Evolutionary conservation across 2,113 vertebrate species (phyloP).

Genomic region (Brachionichthys hirsutus): DNA sequence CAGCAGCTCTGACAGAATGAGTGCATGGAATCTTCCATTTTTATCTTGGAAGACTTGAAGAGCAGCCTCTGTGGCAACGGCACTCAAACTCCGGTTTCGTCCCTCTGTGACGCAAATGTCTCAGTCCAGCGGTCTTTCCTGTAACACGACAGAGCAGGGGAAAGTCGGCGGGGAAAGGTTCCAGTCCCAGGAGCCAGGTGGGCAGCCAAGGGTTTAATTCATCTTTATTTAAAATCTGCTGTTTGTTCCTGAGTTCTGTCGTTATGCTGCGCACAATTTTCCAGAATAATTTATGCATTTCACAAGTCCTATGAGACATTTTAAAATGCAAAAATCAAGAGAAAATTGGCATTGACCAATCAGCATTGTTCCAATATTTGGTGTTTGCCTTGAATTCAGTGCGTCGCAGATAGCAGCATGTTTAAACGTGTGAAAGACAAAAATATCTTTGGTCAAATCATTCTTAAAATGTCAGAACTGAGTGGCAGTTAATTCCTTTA

Average conservation of each 20-base stretch:
- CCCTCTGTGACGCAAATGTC: slow-evolving; percentile 39
- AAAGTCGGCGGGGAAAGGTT: slow-evolving; percentile 9
- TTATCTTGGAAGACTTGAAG: slow-evolving; percentile 15
- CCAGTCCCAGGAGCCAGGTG: background rate
- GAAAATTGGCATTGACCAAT: too few relatives aligned
- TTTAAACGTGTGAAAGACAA: too few relatives aligned
- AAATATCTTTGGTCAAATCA: background rate
- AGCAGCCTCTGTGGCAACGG: slow-evolving; percentile 40
- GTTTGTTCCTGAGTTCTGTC: background rate
- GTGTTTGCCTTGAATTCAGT: too few relatives aligned
- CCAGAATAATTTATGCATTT: too few relatives aligned
- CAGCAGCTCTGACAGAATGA: slow-evolving; percentile 17
- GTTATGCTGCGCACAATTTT: too few relatives aligned
- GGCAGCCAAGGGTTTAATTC: background rate
- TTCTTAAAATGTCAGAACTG: background rate
- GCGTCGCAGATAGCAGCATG: too few relatives aligned
- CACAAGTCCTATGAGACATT: too few relatives aligned
- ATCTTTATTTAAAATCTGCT: slow-evolving; percentile 1
- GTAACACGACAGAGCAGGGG: slow-evolving; percentile 4
- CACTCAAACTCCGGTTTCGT: slow-evolving; percentile 30
- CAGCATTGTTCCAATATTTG: too few relatives aligned
- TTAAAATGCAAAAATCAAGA: too few relatives aligned
- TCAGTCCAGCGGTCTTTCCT: slow-evolving; percentile 20
- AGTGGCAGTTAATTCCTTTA: background rate
- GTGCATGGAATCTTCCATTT: slow-evolving; percentile 40